A percentile compares a stretch with the other conserved stretches of the same genome.
Conservation (phyloP, 2,888 invertebrate species). For the Chaetogeoica ovagalla region DNA sequence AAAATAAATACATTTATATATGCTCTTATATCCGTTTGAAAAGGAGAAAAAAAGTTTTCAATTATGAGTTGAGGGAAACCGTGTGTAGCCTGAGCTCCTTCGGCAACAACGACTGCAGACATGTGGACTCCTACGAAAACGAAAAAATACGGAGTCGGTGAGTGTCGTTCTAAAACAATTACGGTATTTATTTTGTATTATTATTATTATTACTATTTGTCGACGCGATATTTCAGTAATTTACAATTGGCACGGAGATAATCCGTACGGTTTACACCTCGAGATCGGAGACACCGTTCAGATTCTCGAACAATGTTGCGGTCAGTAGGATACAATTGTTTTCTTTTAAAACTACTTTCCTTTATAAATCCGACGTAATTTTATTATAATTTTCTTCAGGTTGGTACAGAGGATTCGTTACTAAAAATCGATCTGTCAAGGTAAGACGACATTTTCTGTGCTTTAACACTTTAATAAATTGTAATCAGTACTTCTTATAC, state of each 20-base stretch:
- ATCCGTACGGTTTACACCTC: constrained; percentile 76
- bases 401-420: constrained; percentile 87
- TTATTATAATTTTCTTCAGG: constrained; percentile 60
- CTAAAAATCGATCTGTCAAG: constrained; percentile 70
- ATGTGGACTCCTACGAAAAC: constrained; percentile 78
- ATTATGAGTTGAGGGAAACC: constrained; percentile 12
- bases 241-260: constrained; percentile 86
- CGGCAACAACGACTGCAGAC: neutral
- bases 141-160: constrained; percentile 66
- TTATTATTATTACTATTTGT: neutral
- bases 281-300: constrained; percentile 92
- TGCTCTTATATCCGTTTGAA: neutral
- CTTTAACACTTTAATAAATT: neutral
- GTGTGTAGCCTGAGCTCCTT: neutral
- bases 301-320: constrained; percentile 85
- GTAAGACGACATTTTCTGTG: constrained; percentile 57
- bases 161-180: constrained; percentile 40
- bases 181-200: neutral
- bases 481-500: neutral
- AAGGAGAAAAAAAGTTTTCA: neutral
- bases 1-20: too few relatives aligned
- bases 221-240: constrained; percentile 69
- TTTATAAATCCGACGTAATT: neutral
- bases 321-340: constrained; percentile 62
- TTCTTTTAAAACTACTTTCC: neutral